These are phyloP conservation scores for Cryptocephalus primarius DNA, from an alignment of 2,888 invertebrate species.

Conservation along the genomic window DNA sequence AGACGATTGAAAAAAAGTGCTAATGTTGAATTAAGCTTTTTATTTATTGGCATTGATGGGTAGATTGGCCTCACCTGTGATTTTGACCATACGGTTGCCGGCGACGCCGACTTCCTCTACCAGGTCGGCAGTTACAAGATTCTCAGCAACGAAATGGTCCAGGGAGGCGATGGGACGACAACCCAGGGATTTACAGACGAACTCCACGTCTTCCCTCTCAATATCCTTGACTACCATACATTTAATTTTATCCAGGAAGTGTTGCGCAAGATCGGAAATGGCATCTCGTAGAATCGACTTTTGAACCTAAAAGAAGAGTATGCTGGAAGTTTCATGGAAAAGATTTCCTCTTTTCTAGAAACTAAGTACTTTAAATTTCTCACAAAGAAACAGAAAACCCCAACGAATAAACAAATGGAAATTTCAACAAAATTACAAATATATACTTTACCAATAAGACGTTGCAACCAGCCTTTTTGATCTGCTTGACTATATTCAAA, in stretches of 20 bases:
- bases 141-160: slow-evolving; percentile 92
- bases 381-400: not conserved
- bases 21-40: no score
- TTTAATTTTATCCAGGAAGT: slow-evolving; percentile 98
- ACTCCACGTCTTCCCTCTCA: slow-evolving; percentile 96
- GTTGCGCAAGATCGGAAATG: slow-evolving; percentile 90
- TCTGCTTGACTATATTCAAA: slow-evolving; percentile 95
- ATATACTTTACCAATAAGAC: slow-evolving; percentile 65
- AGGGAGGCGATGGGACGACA: slow-evolving; percentile 97
- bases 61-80: slow-evolving; percentile 28
- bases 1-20: no score
- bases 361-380: no score
- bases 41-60: no score
- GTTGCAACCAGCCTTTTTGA: slow-evolving; percentile 97
- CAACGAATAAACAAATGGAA: not conserved
- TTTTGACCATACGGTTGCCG: slow-evolving; percentile 79
- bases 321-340: no score
- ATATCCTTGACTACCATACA: slow-evolving; percentile 97
- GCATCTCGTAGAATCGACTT: slow-evolving; percentile 84
- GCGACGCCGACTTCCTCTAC: slow-evolving; percentile 90
- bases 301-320: slow-evolving; percentile 37
- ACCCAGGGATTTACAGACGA: slow-evolving; percentile 87
- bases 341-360: no score
- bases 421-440: not conserved
- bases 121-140: slow-evolving; percentile 82